A percentile compares a stretch with the other conserved stretches of the same genome.
Conservation (phyloP, 2,888 invertebrate species). For the Trypoxylon attenuatum region DNA sequence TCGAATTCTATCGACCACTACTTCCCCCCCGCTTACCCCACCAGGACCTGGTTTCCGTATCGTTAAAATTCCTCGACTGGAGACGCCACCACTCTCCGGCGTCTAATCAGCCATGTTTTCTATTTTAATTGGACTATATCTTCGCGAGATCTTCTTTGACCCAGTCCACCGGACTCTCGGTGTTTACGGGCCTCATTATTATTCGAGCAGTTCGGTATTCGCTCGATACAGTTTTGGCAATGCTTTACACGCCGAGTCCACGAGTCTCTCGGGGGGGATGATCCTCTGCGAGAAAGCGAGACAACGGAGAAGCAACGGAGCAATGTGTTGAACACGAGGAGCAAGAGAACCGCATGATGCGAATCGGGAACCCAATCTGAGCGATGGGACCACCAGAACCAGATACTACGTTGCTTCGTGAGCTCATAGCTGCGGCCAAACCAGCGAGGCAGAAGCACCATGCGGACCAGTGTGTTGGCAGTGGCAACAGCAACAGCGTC, state of each 20-base stretch:
- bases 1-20: no score
- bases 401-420: background rate
- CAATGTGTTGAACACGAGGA: background rate
- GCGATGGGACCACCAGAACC: slow-evolving; percentile 25
- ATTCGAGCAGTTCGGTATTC: slow-evolving; percentile 13
- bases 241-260: background rate
- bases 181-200: slow-evolving; percentile 4
- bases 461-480: slow-evolving; percentile 3
- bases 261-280: no score
- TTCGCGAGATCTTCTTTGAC: background rate
- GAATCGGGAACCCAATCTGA: slow-evolving; percentile 49
- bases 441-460: background rate
- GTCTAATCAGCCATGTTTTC: background rate
- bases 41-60: background rate
- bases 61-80: background rate
- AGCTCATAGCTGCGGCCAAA: no score
- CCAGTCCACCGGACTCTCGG: background rate
- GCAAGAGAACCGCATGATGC: slow-evolving; percentile 29
- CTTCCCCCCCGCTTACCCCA: no score
- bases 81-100: no score
- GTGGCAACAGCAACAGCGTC: slow-evolving; percentile 32
- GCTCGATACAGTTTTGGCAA: slow-evolving; percentile 30
- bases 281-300: no score
- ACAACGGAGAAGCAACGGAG: no score
- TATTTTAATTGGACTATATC: background rate